Evolutionary conservation across 2,113 vertebrate species (phyloP), one percentile per base, ranked within the genome.

Genomic region (Eurypyga helias): DNA sequence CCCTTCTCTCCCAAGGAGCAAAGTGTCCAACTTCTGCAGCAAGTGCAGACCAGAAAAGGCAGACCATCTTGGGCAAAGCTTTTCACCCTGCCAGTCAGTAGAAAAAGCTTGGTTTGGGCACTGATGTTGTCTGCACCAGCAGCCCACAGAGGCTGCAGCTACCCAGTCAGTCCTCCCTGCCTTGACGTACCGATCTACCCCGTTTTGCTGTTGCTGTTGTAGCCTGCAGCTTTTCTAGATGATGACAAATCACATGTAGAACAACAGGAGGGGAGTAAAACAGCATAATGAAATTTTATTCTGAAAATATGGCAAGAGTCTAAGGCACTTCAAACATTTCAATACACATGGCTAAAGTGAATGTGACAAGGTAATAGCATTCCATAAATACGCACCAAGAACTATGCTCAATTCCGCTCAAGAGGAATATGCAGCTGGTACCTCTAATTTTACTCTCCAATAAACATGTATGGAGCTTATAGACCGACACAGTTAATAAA

Each of bases 311-410:
- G 98, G 98, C 98, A 99, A 98, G 98, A 98, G 97, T 98, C 98
- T 98, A 98, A 99, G 99, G 99, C 98, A 99, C 98, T 98, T 99
- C 98, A 99, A 98, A 98, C 97, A 97, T 98, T 98, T 98, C 98
- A 98, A 98, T 98, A 98, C 97, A 98, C 70, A 72, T 80, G 96
- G 97, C 96, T 97, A 98, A 97, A 98, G 97, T 97, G 97, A 98
- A 97, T 89, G 97, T 96, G 97, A 97, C 97, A 96, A 70, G 87
- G 90, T 90, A 96, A 95, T 96, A 97, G 96, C 92, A 86, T 95
- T 98, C 97, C 98, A 98, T 98, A 98, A 98, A 98, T 98, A 98
- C 3, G 72, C 91, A 97, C 87, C 33, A 14, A 97, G 80, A 97
- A 95, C 93, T 96, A 97, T 4, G 25, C 91, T 96, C 62, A 57